Evolutionary conservation across 2,888 invertebrate genomes (phyloP).

Genomic region (Labia minor): DNA sequence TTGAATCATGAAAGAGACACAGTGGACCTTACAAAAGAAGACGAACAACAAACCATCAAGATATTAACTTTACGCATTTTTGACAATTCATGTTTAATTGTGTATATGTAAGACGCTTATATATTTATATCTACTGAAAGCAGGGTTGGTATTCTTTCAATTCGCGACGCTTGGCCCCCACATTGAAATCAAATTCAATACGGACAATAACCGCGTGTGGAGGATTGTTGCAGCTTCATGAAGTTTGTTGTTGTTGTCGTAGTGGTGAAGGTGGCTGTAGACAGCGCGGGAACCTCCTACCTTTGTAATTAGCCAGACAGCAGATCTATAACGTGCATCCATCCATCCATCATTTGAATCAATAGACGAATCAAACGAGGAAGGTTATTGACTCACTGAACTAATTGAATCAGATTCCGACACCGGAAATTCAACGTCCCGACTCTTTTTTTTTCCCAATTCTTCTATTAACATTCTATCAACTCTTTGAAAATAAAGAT

Average conservation of each 20-base stretch:
- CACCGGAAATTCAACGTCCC: too few species aligned
- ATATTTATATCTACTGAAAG: too few species aligned
- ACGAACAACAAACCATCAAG: background rate
- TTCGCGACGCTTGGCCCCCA: background rate
- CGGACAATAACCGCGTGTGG: too few species aligned
- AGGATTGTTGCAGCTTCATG: background rate
- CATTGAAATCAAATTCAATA: background rate
- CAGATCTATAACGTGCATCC: slow-evolving; percentile 3
- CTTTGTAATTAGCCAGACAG: slow-evolving; percentile 2
- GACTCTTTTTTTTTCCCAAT: too few species aligned
- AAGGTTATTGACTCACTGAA: too few species aligned
- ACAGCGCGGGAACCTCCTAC: background rate
- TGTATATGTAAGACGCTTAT: background rate
- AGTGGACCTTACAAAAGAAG: background rate
- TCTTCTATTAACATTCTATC: too few species aligned
- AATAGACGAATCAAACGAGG: too few species aligned
- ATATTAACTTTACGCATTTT: slow-evolving; percentile 5
- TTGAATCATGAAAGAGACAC: slow-evolving; percentile 1
- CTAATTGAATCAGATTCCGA: too few species aligned
- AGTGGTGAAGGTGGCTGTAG: background rate
- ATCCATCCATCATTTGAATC: background rate
- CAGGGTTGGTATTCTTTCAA: background rate
- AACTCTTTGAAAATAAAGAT: too few species aligned
- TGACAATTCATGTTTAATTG: slow-evolving; percentile 13
- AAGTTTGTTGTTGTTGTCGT: background rate